These are phyloP conservation scores for Orgyia antiqua DNA, from an alignment of 2,888 invertebrate species.

Conservation along the genomic window DNA sequence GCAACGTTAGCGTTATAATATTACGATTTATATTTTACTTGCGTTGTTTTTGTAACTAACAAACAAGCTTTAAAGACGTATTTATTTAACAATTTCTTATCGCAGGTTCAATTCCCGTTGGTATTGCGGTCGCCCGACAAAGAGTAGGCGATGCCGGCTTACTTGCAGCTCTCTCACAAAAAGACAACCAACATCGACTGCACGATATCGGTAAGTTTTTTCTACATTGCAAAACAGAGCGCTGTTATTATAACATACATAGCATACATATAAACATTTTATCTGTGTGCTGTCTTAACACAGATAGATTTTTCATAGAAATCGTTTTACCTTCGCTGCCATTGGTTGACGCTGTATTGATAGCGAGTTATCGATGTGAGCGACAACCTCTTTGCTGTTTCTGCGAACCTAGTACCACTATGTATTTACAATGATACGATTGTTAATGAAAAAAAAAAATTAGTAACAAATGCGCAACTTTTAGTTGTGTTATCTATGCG, in stretches of 20 bases:
- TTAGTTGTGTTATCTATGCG: no score
- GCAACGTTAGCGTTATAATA: no score
- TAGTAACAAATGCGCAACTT: no score
- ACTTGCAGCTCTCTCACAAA: constrained; percentile 76
- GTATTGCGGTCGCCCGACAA: constrained; percentile 90
- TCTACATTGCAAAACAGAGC: not conserved
- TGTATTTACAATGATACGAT: constrained; percentile 69
- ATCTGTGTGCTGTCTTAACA: constrained; percentile 8
- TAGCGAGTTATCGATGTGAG: constrained; percentile 31
- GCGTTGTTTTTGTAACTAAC: no score
- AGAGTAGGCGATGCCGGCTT: constrained; percentile 81
- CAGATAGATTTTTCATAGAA: constrained; percentile 4
- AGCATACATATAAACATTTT: constrained; percentile 9
- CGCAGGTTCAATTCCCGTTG: constrained; percentile 83
- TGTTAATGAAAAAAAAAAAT: constrained; percentile 59
- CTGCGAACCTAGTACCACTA: constrained; percentile 67
- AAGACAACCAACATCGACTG: constrained; percentile 75
- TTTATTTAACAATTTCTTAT: constrained; percentile 7
- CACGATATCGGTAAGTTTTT: constrained; percentile 74
- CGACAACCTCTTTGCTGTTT: constrained; percentile 41
- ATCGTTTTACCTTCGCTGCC: constrained; percentile 26
- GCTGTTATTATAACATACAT: constrained; percentile 11
- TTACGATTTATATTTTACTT: no score
- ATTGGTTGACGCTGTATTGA: constrained; percentile 36
- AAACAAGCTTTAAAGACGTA: no score